Evolutionary conservation across 2,113 vertebrate genomes (phyloP), one percentile per base, ranked within the genome.

Genomic region (Coryphaenoides rupestris): DNA sequence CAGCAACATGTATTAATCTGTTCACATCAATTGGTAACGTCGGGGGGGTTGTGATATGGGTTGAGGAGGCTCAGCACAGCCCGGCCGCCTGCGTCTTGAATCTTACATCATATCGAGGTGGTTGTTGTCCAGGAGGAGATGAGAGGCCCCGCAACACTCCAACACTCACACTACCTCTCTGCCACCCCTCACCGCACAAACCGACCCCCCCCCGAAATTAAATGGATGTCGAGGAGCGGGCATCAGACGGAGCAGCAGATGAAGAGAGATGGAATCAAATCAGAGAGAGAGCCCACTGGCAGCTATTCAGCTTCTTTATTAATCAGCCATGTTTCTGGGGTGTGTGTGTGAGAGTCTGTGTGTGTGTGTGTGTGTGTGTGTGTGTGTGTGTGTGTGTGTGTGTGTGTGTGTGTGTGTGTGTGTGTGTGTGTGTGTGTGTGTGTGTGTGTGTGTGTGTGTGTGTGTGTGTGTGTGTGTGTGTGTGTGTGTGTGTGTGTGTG

Each of bases 221-320:
- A 40, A 40, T 40, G 33, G 3, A 40, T 40, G 33, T 40, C 33
- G 13, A 40, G 33, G n/a, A n/a, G 9, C 33, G 13, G 33, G 33
- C 33, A 5, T 40, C 33, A 6, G 6, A 40, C 3, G 33, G 33
- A 40, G 13, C 33, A 40, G 13, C 33, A 40, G 33, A 40, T 40
- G 33, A 40, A 40, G 33, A 40, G 33, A 5, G 33, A 40, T 40
- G 33, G 58, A 82, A 63, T 80, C 78, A 80, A 83, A 81, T 78
- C 78, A 79, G 80, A 59, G 78, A 84, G 75, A 84, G 83, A 74
- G 66, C 65, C 78, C 62, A 40, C 74, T 87, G 83, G 81, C 85
- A 77, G 62, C 63, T 64, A 57, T 84, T 77, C 78, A 83, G 55
- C 64, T 75, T 76, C 66, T 75, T 84, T 78, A 83, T 85, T 81